Evolutionary conservation across 1,140 invertebrate species (phyloP).

Genomic region (Lepidurus apus): DNA sequence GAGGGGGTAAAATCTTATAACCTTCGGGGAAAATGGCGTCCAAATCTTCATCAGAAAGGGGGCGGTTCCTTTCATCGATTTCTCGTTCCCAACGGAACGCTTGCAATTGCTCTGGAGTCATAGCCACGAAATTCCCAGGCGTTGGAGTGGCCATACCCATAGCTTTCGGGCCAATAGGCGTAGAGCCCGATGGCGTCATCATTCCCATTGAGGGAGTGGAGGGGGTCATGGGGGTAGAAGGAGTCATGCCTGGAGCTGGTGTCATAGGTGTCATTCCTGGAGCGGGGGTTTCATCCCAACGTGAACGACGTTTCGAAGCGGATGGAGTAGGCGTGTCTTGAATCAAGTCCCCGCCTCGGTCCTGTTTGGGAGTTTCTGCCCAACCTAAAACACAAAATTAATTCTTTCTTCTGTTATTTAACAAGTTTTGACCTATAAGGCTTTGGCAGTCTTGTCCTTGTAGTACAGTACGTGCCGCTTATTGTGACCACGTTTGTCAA

Average conservation of each 20-base stretch:
- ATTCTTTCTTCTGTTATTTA: constrained; percentile 5
- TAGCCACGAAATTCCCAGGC: constrained; percentile 84
- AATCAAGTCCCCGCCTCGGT: constrained; percentile 74
- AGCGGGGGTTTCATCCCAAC: constrained; percentile 95
- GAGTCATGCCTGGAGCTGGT: constrained; percentile 53
- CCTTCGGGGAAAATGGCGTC: constrained; percentile 96
- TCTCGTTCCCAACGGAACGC: constrained; percentile 98
- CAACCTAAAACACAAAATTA: constrained; percentile 59
- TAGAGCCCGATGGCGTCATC: constrained; percentile 70
- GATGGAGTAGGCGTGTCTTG: constrained; percentile 88
- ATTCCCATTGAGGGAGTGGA: constrained; percentile 53
- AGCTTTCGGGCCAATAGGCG: constrained; percentile 91
- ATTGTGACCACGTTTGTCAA: too few relatives aligned
- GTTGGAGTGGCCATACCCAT: constrained; percentile 98
- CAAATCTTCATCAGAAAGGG: constrained; percentile 92
- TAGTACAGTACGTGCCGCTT: too few relatives aligned
- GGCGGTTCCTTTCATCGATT: constrained; percentile 95
- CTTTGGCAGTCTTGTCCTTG: too few relatives aligned
- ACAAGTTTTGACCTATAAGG: not conserved
- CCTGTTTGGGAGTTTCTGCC: constrained; percentile 95
- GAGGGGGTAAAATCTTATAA: constrained; percentile 94
- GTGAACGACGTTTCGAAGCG: constrained; percentile 77
- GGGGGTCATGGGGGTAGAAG: constrained; percentile 45
- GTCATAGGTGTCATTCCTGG: constrained; percentile 65
- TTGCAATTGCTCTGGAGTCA: constrained; percentile 98